Evolutionary conservation across 2,888 invertebrate species (phyloP).

Genomic region (Frankliniella fusca): DNA sequence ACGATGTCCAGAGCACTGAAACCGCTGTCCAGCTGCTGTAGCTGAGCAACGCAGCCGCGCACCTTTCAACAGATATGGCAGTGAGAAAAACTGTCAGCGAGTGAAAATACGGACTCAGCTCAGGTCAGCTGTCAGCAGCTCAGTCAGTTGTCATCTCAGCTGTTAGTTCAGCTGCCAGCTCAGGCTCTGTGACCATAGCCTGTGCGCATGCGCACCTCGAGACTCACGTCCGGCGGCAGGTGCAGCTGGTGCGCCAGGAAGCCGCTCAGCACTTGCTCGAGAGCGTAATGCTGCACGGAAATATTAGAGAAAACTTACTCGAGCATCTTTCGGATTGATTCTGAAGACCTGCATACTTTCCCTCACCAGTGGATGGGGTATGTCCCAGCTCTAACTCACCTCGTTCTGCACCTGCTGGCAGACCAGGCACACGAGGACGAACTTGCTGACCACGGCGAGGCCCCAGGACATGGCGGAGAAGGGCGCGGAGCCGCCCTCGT

Average conservation of each 20-base stretch:
- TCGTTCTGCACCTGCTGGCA: no score
- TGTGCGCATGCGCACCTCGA: not conserved
- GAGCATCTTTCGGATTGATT: no score
- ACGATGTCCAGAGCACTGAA: not conserved
- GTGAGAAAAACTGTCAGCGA: no score
- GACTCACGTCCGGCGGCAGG: not conserved
- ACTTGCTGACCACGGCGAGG: not conserved
- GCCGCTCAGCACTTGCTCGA: not conserved
- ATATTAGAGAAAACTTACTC: not conserved
- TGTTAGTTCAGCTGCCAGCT: no score
- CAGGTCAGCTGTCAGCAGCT: no score
- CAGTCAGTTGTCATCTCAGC: no score
- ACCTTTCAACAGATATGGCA: not conserved
- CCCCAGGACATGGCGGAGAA: not conserved
- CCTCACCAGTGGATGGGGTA: no score
- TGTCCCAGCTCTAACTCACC: no score
- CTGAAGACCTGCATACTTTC: no score
- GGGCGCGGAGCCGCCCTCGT: not conserved
- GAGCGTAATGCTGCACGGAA: not conserved
- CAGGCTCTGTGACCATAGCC: no score
- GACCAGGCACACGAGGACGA: no score
- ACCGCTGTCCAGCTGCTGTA: not conserved
- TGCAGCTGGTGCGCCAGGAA: not conserved
- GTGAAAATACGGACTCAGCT: no score
- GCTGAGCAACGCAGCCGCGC: not conserved